These are phyloP conservation scores for Octodon degus DNA, from an alignment of 2,113 vertebrate species.

Conservation along the genomic window DNA sequence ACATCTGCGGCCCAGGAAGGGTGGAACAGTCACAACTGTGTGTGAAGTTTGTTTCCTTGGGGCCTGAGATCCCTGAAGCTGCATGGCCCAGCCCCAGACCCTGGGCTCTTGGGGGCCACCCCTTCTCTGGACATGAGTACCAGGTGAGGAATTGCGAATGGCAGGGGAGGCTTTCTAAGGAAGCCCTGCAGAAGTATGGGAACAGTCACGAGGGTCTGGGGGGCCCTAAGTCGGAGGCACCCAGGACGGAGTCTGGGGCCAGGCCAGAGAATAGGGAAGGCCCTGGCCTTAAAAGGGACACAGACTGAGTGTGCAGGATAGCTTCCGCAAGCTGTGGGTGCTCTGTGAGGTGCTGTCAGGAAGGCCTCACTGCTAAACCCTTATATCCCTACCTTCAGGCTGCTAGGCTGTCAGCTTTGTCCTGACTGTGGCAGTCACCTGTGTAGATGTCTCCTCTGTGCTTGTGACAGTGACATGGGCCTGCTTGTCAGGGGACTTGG, in stretches of 20 bases:
- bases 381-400: not conserved
- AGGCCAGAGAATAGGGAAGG: too few relatives aligned
- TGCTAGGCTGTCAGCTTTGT: not conserved
- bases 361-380: not conserved
- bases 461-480: accelerated
- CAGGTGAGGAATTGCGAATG: not conserved
- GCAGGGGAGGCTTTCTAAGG: not conserved
- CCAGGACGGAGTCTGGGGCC: accelerated
- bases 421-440: accelerated
- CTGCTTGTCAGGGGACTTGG: accelerated
- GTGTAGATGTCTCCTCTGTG: not conserved
- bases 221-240: not conserved
- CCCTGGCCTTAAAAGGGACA: not conserved
- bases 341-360: not conserved
- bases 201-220: accelerated
- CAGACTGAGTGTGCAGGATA: too few relatives aligned
- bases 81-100: not conserved
- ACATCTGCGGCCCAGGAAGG: not conserved
- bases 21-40: too few relatives aligned
- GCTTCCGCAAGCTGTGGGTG: not conserved
- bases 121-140: not conserved
- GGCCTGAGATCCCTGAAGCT: not conserved
- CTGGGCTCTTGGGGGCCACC: not conserved
- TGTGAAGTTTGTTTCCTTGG: not conserved
- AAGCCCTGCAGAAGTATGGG: not conserved